Evolutionary conservation across 1,140 invertebrate species (phyloP), one percentile per base, ranked within the genome.

Genomic region (Drosophila ficusphila): DNA sequence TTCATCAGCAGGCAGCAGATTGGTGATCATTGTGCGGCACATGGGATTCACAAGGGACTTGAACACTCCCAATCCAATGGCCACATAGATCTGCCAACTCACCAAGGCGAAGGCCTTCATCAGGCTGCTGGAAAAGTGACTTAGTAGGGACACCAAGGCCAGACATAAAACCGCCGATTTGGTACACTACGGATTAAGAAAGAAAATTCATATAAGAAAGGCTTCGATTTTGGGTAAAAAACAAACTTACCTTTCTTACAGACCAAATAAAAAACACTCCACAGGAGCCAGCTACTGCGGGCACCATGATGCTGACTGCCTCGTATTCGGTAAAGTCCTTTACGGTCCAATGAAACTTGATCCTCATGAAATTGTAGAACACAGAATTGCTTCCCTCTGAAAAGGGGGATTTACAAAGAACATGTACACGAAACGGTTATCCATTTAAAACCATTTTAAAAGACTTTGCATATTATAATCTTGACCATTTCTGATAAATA

Each of bases 71-170:
- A 95, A 41, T 11, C 77, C 76, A 51, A 91, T 79, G 8, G 89
- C 81, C 46, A 90, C 34, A 91, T 95, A 96, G 92, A 96, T 93
- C 36, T 95, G 93, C 94, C 94, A 95, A 2, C 93, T 83, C n/a
- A 92, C 89, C 12, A 77, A 78, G 8, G 94, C 93, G 34, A 95
- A 93, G 0, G 93, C 92, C 76, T 90, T 92, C n/a, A 94, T 90
- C 7, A 94, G 23, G 49, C 91, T 92, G 48, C 93, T 92, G 0
- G 61, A 49, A 0, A 90, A 71, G 5, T 91, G 67, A 6, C 93
- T 93, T 4, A 90, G 21, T 3, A 91, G 65, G 8, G 88, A 90
- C n/a, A 90, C 56, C 12, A 91, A 29, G 2, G 86, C 83, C 21
- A 91, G 44, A 39, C 64, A 72, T 0, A 91, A 29, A 9, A 90